Evolutionary conservation across 2,113 vertebrate genomes (phyloP).

Genomic region (Telmatochromis sp.): DNA sequence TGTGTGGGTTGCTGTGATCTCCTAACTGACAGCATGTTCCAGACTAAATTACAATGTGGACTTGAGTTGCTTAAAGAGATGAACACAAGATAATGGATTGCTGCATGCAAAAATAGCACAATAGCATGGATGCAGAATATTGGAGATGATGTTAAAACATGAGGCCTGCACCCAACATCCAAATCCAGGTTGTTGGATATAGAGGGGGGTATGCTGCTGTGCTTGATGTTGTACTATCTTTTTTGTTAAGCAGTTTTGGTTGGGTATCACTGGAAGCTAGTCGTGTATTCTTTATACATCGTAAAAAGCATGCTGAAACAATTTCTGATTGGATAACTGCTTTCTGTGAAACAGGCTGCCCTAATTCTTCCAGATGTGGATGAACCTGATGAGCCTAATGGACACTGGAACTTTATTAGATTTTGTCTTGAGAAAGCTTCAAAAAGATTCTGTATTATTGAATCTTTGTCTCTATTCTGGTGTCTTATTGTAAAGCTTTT

Average conservation of each 20-base stretch:
- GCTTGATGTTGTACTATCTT: background rate
- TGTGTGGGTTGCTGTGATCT: background rate
- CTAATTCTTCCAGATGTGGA: background rate
- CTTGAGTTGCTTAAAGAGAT: background rate
- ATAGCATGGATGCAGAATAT: background rate
- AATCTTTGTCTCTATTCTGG: background rate
- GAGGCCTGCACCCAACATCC: background rate
- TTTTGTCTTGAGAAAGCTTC: background rate
- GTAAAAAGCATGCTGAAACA: background rate
- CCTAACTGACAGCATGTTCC: background rate
- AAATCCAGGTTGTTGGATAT: background rate
- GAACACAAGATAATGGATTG: background rate
- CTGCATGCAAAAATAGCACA: background rate
- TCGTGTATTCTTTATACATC: background rate
- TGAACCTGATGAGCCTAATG: background rate
- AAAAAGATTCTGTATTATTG: background rate
- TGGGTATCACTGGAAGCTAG: background rate
- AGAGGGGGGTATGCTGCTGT: background rate
- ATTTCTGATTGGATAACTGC: background rate
- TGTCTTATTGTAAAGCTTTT: background rate
- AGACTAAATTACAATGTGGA: background rate
- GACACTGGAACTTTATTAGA: background rate
- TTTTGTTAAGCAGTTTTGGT: background rate
- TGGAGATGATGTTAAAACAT: background rate
- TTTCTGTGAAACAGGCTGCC: background rate